These are phyloP conservation scores for Conchocele bisecta DNA, from an alignment of 2,888 invertebrate species.

Conservation along the genomic window DNA sequence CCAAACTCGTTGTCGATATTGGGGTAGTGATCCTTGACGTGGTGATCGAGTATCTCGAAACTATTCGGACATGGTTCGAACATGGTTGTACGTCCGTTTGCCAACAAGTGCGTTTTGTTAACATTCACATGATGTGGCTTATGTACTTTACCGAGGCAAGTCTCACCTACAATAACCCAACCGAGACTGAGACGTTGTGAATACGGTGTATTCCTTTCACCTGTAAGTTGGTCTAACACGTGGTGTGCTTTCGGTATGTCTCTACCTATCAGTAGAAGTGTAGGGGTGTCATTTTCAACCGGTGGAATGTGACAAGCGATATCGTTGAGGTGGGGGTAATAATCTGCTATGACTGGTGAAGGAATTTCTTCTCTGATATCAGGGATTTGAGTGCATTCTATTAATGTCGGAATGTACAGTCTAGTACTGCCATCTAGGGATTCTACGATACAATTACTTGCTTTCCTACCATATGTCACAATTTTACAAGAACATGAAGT, in stretches of 20 bases:
- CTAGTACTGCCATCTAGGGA: slow-evolving; percentile 16
- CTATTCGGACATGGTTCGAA: not conserved
- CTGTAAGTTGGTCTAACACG: slow-evolving; percentile 22
- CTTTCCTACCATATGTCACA: slow-evolving; percentile 12
- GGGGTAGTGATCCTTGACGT: not conserved
- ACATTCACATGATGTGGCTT: not conserved
- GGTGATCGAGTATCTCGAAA: not conserved
- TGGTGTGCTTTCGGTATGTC: slow-evolving; percentile 31
- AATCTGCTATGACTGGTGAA: slow-evolving; percentile 42
- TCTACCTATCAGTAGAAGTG: slow-evolving; percentile 27
- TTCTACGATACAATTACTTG: slow-evolving; percentile 17
- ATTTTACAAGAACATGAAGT: slow-evolving; percentile 11
- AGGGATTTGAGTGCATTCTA: slow-evolving; percentile 52
- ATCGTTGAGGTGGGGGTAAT: slow-evolving; percentile 28
- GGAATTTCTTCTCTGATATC: slow-evolving; percentile 42
- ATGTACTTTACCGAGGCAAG: slow-evolving; percentile 46
- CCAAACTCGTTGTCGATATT: not conserved
- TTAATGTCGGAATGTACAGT: slow-evolving; percentile 34
- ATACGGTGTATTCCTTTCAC: slow-evolving; percentile 19
- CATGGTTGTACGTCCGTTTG: not conserved
- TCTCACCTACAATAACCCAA: slow-evolving; percentile 50
- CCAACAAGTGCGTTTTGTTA: not conserved
- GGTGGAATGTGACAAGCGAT: slow-evolving; percentile 43
- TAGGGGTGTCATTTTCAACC: slow-evolving; percentile 29
- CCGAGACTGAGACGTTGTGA: slow-evolving; percentile 23